Percentiles rank a stretch among this genome's conserved stretches.
Conservation (phyloP, 2,797 vertebrate genomes). For the Cheirogaleus major region DNA sequence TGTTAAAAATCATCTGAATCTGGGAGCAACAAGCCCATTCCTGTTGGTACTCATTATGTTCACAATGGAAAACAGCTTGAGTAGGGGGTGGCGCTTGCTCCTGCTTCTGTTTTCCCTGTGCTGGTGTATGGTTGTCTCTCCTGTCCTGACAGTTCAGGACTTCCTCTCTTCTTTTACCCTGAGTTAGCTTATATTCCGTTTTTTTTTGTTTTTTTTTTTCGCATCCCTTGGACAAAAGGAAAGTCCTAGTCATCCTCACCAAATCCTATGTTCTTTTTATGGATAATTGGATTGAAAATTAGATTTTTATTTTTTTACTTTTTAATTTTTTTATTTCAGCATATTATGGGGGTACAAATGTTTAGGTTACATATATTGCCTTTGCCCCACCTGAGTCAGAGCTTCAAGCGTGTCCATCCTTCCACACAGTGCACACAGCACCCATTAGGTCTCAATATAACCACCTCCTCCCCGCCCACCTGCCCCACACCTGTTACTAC, state of each 20-base stretch:
- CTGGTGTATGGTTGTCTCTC: background rate
- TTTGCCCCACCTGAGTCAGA: too few species aligned
- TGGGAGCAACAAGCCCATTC: background rate
- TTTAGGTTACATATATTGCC: too few species aligned
- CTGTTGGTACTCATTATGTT: background rate
- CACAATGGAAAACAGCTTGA: background rate
- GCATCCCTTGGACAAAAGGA: background rate
- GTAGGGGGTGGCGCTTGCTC: background rate
- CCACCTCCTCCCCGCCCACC: too few species aligned
- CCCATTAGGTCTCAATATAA: too few species aligned
- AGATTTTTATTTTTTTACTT: background rate
- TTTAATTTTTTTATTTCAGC: too few species aligned
- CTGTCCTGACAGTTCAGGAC: background rate
- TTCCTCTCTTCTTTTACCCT: background rate
- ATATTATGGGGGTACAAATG: too few species aligned
- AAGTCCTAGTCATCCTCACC: background rate
- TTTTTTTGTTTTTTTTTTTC: background rate
- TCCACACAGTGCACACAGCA: too few species aligned
- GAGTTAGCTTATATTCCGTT: background rate
- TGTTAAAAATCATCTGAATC: background rate
- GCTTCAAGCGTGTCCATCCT: too few species aligned
- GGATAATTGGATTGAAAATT: background rate
- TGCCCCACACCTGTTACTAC: too few species aligned
- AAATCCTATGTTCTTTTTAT: background rate
- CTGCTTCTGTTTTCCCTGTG: background rate